Evolutionary conservation across 2,113 vertebrate genomes (phyloP).

Genomic region (Hippotragus niger): DNA sequence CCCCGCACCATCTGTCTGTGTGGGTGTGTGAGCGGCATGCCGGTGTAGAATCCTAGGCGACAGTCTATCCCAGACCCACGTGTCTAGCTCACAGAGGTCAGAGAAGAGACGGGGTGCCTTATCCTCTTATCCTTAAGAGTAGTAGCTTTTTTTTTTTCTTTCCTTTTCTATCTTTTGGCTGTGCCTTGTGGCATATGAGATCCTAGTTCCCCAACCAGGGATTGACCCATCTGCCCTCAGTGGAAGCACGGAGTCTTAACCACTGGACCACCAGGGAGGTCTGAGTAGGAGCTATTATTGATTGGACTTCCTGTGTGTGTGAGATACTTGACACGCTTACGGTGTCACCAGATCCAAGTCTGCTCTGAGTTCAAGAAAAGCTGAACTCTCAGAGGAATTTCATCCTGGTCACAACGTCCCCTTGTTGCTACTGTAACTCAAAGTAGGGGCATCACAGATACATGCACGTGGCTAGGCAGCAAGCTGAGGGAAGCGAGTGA

Average conservation of each 20-base stretch:
- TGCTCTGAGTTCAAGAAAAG: neutral
- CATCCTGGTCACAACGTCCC: neutral
- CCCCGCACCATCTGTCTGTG: neutral
- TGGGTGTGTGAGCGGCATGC: no score
- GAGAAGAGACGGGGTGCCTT: neutral
- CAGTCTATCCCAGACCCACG: neutral
- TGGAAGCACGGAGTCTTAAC: neutral
- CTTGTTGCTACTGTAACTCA: neutral
- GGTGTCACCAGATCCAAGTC: neutral
- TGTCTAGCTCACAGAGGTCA: neutral
- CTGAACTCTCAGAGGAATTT: neutral
- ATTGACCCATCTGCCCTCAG: neutral
- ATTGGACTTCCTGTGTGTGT: neutral
- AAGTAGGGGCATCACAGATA: neutral
- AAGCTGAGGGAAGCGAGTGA: no score
- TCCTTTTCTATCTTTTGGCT: neutral
- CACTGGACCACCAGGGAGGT: neutral
- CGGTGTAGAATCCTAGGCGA: neutral
- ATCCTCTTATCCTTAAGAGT: neutral
- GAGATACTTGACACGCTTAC: accelerated
- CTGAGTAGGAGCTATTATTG: neutral
- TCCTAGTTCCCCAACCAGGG: neutral
- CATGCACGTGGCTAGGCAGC: neutral
- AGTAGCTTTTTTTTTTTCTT: neutral
- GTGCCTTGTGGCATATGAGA: neutral